Base-by-base conservation (phyloP, 2,888 invertebrate genomes). In the Erebia ligea region DNA sequence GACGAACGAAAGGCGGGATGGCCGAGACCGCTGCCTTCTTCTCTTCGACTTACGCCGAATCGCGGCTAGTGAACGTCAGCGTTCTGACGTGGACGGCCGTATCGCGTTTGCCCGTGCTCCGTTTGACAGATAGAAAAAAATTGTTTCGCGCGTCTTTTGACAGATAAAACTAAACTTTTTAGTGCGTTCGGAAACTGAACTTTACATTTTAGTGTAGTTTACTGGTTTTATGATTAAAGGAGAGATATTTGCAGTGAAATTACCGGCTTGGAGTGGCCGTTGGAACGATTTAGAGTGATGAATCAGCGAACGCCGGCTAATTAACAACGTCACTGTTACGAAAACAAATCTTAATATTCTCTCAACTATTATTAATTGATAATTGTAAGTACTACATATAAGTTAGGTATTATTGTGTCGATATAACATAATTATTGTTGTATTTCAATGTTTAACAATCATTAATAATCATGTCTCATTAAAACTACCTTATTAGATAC, bases 21-120 rank as follows among this genome's bases (percentile, higher is more conserved):
- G 85, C 84, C 81, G 89, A 92, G 92, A 91, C 91, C 91, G 88
- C 92, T 91, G 92, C 93, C 93, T 92, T 92, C 92, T 92, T 91
- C 92, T 87, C 91, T 84, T 89, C 89, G 90, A 91, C 92, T 92
- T 92, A 88, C 86, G 89, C 84, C 91, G 91, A 88, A 85, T 86
- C 89, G 89, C 90, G 91, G 82, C 85, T 91, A 93, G 93, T 93
- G 88, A 87, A 90, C 93, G 92, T 90, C 92, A 88, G 91, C 81
- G 86, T 81, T 84, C 90, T 91, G 92, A 87, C 92, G 92, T 85
- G 90, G 87, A 81, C 88, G 91, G 90, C 85, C 86, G 92, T 85
- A 82, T 84, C 80, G 79, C 79, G 87, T 80, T 80, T 78, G 84
- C 80, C 80, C 81, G 85, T 81, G 82, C 81, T 77, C 77, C 84